phyloP scores from a whole-genome alignment of 2,888 invertebrate species.

The Cartodere bifasciata region DNA sequence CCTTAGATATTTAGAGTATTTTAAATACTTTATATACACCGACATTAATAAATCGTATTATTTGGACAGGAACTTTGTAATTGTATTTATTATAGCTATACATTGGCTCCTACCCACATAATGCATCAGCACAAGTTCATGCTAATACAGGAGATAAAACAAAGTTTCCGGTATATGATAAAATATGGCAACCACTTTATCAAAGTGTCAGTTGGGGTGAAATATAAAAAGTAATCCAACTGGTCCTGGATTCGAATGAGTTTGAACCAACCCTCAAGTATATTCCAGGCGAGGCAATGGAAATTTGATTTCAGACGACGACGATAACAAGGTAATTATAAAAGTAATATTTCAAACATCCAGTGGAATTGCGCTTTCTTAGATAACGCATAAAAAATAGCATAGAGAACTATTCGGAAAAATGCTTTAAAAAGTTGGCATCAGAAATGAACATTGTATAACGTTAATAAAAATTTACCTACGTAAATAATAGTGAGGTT shows the following conservation, averaged over 20 bases:
- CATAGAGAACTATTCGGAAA: no score
- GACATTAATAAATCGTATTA: constrained; percentile 8
- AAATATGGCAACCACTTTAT: constrained; percentile 26
- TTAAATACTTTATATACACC: no score
- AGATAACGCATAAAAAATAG: no score
- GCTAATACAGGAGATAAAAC: constrained; percentile 11
- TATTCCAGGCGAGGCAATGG: background rate
- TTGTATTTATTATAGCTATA: constrained; percentile 12
- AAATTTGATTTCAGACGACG: constrained; percentile 1
- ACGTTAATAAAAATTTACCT: no score
- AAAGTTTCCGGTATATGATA: constrained; percentile 24
- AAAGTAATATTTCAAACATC: no score
- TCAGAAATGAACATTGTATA: no score
- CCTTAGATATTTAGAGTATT: no score
- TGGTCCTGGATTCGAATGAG: constrained; percentile 11
- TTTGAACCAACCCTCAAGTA: constrained; percentile 3
- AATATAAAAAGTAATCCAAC: constrained; percentile 21
- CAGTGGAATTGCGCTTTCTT: no score
- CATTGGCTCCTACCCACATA: no score
- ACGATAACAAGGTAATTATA: constrained; percentile 1
- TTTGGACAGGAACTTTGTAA: constrained; percentile 10
- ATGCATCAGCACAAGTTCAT: no score
- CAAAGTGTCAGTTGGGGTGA: constrained; percentile 20
- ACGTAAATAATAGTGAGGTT: no score
- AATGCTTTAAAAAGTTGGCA: no score